These are phyloP conservation scores for Drosophila basisetae DNA, from an alignment of 2,888 invertebrate genomes.

Conservation along the genomic window DNA sequence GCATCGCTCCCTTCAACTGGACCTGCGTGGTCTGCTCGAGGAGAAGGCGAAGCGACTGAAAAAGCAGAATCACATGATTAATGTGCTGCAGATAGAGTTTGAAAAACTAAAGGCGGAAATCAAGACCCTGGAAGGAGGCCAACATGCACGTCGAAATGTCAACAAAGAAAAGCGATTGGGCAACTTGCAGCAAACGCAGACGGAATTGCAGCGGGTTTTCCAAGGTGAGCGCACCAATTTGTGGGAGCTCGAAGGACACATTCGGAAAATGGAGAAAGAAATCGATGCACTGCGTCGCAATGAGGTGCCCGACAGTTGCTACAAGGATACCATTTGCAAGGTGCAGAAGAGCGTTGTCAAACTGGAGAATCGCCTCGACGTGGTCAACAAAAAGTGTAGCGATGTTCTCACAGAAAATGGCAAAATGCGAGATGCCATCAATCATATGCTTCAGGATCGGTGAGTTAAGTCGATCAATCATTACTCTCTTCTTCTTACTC, in stretches of 20 bases:
- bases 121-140: slow-evolving; percentile 80
- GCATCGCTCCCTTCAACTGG: slow-evolving; percentile 81
- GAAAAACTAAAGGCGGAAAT: slow-evolving; percentile 81
- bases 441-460: slow-evolving; percentile 92
- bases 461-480: slow-evolving; percentile 68
- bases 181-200: slow-evolving; percentile 72
- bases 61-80: slow-evolving; percentile 84
- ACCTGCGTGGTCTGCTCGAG: slow-evolving; percentile 80
- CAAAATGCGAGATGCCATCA: slow-evolving; percentile 91
- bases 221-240: slow-evolving; percentile 82
- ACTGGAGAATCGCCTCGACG: slow-evolving; percentile 91
- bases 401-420: slow-evolving; percentile 90
- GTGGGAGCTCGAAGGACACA: slow-evolving; percentile 86
- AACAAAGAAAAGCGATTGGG: slow-evolving; percentile 78
- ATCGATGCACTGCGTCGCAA: slow-evolving; percentile 83
- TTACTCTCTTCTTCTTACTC: neutral
- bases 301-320: slow-evolving; percentile 86
- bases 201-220: slow-evolving; percentile 71
- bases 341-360: slow-evolving; percentile 87
- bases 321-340: slow-evolving; percentile 84
- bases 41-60: slow-evolving; percentile 82
- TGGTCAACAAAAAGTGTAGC: slow-evolving; percentile 91
- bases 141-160: slow-evolving; percentile 81
- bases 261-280: slow-evolving; percentile 85
- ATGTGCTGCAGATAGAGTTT: slow-evolving; percentile 82